phyloP scores from a whole-genome alignment of 2,888 invertebrate genomes.

The Isotomurus palustris region DNA sequence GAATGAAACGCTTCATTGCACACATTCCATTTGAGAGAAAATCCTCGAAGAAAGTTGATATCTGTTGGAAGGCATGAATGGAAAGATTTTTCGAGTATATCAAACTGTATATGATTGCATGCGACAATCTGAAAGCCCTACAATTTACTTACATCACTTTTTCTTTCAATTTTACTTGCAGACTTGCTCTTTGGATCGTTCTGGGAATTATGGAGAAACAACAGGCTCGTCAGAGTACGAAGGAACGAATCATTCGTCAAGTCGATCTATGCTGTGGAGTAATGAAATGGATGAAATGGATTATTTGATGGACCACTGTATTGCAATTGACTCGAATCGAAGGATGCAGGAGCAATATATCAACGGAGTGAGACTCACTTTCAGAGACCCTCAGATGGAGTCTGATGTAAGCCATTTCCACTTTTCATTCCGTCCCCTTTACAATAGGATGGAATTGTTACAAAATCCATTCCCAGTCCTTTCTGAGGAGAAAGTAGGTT shows the following conservation, averaged over 20 bases:
- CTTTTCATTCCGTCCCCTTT: too few relatives aligned
- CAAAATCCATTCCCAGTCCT: too few relatives aligned
- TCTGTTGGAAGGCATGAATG: too few relatives aligned
- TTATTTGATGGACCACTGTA: slow-evolving; percentile 75
- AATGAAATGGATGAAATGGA: slow-evolving; percentile 51
- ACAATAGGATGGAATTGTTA: too few relatives aligned
- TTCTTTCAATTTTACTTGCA: slow-evolving; percentile 6
- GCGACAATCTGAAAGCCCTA: too few relatives aligned
- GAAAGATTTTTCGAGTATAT: too few relatives aligned
- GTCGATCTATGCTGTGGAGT: slow-evolving; percentile 38
- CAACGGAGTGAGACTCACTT: slow-evolving; percentile 78
- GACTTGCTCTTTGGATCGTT: slow-evolving; percentile 37
- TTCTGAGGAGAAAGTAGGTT: too few relatives aligned
- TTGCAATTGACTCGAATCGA: slow-evolving; percentile 84
- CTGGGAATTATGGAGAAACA: slow-evolving; percentile 35
- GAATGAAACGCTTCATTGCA: too few relatives aligned
- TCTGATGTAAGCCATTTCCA: slow-evolving; percentile 57
- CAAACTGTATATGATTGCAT: too few relatives aligned
- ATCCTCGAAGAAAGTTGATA: too few relatives aligned
- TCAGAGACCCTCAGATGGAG: slow-evolving; percentile 76
- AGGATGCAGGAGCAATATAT: slow-evolving; percentile 82
- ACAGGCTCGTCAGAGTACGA: slow-evolving; percentile 40
- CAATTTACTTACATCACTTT: too few relatives aligned
- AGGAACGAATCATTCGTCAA: slow-evolving; percentile 37
- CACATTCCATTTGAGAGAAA: too few relatives aligned